A percentile compares a stretch with the other conserved stretches of the same genome.
These are phyloP conservation scores for Fragum whitleyi DNA, from an alignment of 2,888 invertebrate species.

Conservation along the genomic window DNA sequence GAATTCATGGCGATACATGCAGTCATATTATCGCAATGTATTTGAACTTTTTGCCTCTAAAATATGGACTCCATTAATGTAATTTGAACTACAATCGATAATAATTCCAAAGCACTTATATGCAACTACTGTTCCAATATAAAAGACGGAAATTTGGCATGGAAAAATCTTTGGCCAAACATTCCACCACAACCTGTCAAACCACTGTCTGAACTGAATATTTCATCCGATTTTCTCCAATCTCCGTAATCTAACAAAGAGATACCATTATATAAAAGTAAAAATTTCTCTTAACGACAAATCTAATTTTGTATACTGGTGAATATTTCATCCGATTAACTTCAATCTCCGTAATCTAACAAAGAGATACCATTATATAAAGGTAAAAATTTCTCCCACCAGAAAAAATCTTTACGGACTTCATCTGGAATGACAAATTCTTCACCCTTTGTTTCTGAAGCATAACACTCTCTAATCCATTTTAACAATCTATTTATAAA, in stretches of 20 bases:
- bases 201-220: neutral
- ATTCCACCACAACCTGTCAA: neutral
- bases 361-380: no score
- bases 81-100: neutral
- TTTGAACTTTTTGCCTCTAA: conserved; percentile 3
- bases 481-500: no score
- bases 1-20: neutral
- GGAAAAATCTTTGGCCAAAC: conserved; percentile 23
- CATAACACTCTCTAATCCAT: conserved; percentile 19
- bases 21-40: neutral
- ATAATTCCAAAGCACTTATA: conserved; percentile 4
- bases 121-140: neutral
- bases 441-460: neutral
- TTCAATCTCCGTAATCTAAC: no score
- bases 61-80: neutral
- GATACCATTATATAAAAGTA: no score
- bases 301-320: no score
- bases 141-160: conserved; percentile 7
- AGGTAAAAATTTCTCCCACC: conserved; percentile 44
- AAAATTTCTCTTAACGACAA: no score
- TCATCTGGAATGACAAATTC: conserved; percentile 1
- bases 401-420: conserved; percentile 29
- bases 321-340: conserved; percentile 38
- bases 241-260: no score
- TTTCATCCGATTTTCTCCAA: neutral